Base-by-base conservation (phyloP, 2,797 vertebrate species). In the Halcyon chelicuti region DNA sequence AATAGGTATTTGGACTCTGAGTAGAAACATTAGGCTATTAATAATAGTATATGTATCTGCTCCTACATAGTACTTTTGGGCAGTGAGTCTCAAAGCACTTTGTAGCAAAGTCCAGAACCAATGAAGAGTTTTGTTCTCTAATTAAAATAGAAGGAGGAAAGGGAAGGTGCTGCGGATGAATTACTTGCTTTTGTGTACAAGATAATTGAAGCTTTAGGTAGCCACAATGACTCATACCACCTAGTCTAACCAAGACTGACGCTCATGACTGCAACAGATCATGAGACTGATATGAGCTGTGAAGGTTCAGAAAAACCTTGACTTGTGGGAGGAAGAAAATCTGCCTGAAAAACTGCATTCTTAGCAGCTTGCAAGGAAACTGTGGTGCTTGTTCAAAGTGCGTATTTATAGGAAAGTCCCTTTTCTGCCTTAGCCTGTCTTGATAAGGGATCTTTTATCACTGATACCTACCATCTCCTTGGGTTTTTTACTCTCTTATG, bases 221-320 rank as follows among this genome's bases (percentile, higher is more conserved):
- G 77, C 91, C 93, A 63, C 88, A 76, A 4, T 96, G 96, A 96
- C 71, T 97, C 96, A 94, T 2, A 73, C 25, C 35, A 47, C 67
- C 61, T 1, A 3, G 29, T 61, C 87, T 79, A 37, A 65, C 65
- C 19, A 17, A 91, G 87, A 55, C 95, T n/a, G 76, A 57, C 0
- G 26, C 86, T 96, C 82, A 63, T 78, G 86, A 88, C 79, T 90
- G 93, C 90, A 73, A 87, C 93, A 95, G 96, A 94, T 96, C 4
- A 3, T 11, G 52, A 75, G 67, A 10, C 47, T 0, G 93, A 96
- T 96, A 96, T 63, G 37, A 42, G 71, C 93, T 73, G 55, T 4
- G 0, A 0, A 10, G 57, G 20, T 81, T 93, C 80, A 84, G 79
- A 90, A 78, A 47, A 92, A 57, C 31, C 51, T 70, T 54, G 35